Base-by-base conservation (phyloP, 1,140 invertebrate genomes). In the Apocrypta bakeri region DNA sequence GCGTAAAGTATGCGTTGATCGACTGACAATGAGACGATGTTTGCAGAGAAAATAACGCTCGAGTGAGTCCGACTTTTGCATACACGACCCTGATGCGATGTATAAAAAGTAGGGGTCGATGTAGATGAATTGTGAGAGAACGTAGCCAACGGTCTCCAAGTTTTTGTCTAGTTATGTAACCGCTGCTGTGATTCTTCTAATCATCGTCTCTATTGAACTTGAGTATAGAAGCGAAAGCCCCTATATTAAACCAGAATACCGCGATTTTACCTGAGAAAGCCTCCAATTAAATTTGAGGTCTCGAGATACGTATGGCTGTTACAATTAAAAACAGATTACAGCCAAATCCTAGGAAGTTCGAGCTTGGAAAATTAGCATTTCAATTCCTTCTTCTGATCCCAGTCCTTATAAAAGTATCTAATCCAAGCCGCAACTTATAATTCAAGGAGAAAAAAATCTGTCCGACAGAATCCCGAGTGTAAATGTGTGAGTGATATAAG, bases 261-360 rank as follows among this genome's bases (percentile, higher is more conserved):
- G 17, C 21, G 2, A 21, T 56, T 66, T 66, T 29, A n/a, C 27
- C 69, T 56, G 79, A 71, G 69, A 71, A 71, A 31, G 1, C 12
- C 24, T 42, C 17, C 71, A 48, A 73, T 73, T 73, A 48, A 71
- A 37, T 11, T 14, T 37, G 3, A 73, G 9, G n/a, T 25, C 25
- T 14, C 37, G n/a, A n/a, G n/a, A n/a, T 42, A 4, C 17, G 4
- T n/a, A 42, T 8, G 6, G 6, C 27, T 17, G 68, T 61, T 25
- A 61, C 73, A 75, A 75, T 75, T 75, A 75, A 75, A 75, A 75
- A 61, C 1, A 75, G 73, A 75, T 75, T 75, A 75, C n/a, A 31
- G 25, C 24, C 25, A n/a, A 72, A 42, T 72, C 1, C 6, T n/a
- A 21, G 8, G 12, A 21, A 29, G 17, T 29, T 14, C 2, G 3